Evolutionary conservation across 2,888 invertebrate genomes (phyloP), one percentile per base, ranked within the genome.

Genomic region (Leucoma salicis): DNA sequence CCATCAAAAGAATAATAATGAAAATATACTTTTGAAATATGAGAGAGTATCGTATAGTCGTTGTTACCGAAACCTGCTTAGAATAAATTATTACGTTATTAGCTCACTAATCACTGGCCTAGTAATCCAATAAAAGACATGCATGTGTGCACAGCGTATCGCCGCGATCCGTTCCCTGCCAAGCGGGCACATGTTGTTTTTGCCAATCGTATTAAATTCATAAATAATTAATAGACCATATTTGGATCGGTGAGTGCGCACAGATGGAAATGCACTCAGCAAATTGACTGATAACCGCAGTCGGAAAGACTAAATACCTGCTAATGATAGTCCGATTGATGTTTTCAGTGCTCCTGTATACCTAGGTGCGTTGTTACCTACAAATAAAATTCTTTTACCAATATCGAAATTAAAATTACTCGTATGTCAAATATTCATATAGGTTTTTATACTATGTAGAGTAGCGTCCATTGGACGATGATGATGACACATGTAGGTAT

Each of bases 271-370:
- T 84, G 82, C 84, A 84, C 79, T 85, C 85, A 74, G 64, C 81
- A 86, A 88, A 88, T 89, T 88, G 86, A 86, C 86, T 83, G 81
- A 69, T 79, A 81, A 87, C 88, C 88, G 76, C 89, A 88, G 73
- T 74, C 76, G 71, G 76, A 84, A 86, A 85, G 82, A 82, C 85
- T 86, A 87, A 87, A 86, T 88, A 83, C 75, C 81, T 74, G 82
- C 82, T 87, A 87, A 87, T 88, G 84, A 86, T 85, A 70, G 71
- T 67, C 64, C 72, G 77, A 79, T 77, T 79, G 78, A 77, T 69
- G 77, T 64, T 73, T 69, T 74, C 63, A 74, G 62, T 31, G 41
- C 33, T 35, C 37, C 46, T 13, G 39, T 35, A 25, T 24, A 31
- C n/a, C n/a, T n/a, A n/a, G n/a, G n/a, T n/a, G n/a, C n/a, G n/a